Conservation (phyloP, 1,140 invertebrate species). For the Diprion similis region DNA sequence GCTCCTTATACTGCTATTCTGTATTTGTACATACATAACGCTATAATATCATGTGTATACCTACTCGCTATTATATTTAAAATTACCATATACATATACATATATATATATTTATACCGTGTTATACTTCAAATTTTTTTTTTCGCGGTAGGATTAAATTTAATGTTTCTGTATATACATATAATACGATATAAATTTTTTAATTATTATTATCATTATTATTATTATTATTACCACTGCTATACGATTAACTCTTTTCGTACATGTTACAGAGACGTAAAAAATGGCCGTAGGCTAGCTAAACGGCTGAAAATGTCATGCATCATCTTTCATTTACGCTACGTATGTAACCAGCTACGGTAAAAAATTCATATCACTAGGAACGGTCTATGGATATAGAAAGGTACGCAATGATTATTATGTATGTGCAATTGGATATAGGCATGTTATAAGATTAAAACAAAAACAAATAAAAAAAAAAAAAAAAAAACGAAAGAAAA, state of each 20-base stretch:
- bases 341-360: not conserved
- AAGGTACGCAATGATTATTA: too few relatives aligned
- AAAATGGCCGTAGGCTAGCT: constrained; percentile 6
- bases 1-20: too few relatives aligned
- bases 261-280: not conserved
- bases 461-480: not conserved
- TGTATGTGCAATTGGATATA: not conserved
- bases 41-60: constrained; percentile 24
- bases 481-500: not conserved
- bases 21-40: constrained; percentile 10
- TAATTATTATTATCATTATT: constrained; percentile 14
- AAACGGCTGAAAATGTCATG: not conserved
- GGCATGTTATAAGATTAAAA: not conserved
- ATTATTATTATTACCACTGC: constrained; percentile 13
- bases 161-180: constrained; percentile 6
- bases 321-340: not conserved
- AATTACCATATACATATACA: not conserved
- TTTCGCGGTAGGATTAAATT: constrained; percentile 4
- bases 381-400: too few relatives aligned
- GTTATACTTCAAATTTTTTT: not conserved
- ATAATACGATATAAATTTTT: constrained; percentile 1
- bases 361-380: too few relatives aligned
- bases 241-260: constrained; percentile 14
- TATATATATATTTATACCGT: constrained; percentile 12
- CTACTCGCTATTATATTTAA: too few relatives aligned